Evolutionary conservation across 2,113 vertebrate genomes (phyloP), one percentile per base, ranked within the genome.

Genomic region (Dendropsophus ebraccatus): DNA sequence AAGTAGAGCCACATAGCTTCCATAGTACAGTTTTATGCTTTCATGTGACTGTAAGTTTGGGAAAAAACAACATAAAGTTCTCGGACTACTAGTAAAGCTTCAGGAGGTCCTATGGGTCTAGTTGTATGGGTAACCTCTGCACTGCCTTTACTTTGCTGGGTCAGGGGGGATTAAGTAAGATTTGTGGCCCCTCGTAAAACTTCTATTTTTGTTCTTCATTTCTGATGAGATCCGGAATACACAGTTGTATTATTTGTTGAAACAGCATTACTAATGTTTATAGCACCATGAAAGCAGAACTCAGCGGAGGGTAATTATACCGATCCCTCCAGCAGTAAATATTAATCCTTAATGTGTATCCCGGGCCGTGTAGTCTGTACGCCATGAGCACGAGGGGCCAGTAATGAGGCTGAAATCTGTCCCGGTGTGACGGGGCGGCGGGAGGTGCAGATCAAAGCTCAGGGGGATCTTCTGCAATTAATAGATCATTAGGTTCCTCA

Each of bases 331-430:
- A n/a, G 81, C 30, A 35, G 72, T 25, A 72, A n/a, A 67, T 67
- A 69, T 82, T 70, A 82, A 82, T 69, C 62, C 37, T 67, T 72
- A 67, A 70, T 72, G 45, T 32, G 65, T 37, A 14, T 45, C 47
- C 32, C 7, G 28, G 11, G 81, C 30, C 21, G 30, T 25, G 0
- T 16, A 30, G 28, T 25, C n/a, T 49, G 16, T n/a, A 12, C 5
- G 62, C 28, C 6, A 35, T 11, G 13, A 41, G n/a, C 62, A 49
- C n/a, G 49, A 72, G 50, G 81, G 5, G 28, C 65, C 65, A 14
- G 65, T 82, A 82, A 82, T 82, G 81, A 82, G 81, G 41, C 23
- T 69, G 81, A 32, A 72, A 72, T 54, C 49, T 49, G 30, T 23
- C 10, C 50, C 25, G 11, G 47, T 70, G 50, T 35, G 45, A 82